Conservation (phyloP, 2,797 vertebrate species). For the Nannoperca australis region DNA sequence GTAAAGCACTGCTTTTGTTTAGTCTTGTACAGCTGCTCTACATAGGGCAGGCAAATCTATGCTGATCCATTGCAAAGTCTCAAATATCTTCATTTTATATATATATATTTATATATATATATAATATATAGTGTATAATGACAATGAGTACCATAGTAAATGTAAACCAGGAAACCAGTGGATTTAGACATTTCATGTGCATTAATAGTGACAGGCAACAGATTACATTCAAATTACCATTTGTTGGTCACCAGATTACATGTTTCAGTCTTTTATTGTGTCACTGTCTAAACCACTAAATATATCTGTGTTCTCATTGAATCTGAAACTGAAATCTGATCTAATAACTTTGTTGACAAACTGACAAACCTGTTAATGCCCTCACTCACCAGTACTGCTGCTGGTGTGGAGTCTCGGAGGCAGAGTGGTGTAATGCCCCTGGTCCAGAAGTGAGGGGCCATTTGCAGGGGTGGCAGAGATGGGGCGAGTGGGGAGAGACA, state of each 20-base stretch:
- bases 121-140: no score
- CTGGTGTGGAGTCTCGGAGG: slow-evolving; percentile 71
- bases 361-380: not conserved
- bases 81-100: no score
- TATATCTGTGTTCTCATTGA: not conserved
- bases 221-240: not conserved
- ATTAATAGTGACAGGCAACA: not conserved
- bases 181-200: not conserved
- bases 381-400: slow-evolving; percentile 75
- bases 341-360: not conserved
- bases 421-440: slow-evolving; percentile 80
- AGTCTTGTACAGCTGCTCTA: not conserved
- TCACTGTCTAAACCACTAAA: not conserved
- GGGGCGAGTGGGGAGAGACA: slow-evolving; percentile 24
- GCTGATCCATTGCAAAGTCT: no score
- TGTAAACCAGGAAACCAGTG: not conserved
- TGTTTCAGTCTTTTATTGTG: not conserved
- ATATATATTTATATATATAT: no score
- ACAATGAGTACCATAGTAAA: not conserved
- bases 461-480: slow-evolving; percentile 47
- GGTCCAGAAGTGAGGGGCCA: slow-evolving; percentile 50
- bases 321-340: not conserved
- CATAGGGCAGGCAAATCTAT: not conserved
- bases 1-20: not conserved
- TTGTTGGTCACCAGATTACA: not conserved